These are phyloP conservation scores for Hippoglossus hippoglossus DNA, from an alignment of 2,797 vertebrate genomes.

Conservation along the genomic window DNA sequence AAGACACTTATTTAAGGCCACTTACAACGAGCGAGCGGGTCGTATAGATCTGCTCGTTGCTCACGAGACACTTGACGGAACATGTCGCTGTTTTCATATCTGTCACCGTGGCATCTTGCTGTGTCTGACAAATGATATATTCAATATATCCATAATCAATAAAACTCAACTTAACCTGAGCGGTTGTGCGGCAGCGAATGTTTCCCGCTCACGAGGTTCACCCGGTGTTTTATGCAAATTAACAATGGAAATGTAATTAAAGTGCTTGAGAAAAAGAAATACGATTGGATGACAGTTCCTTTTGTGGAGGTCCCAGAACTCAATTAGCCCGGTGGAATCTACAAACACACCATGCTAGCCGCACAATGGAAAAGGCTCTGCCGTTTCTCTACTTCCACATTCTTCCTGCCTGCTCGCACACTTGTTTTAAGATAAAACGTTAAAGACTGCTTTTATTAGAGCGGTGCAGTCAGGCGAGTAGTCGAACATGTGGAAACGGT, in stretches of 20 bases:
- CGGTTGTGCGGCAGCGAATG: slow-evolving; percentile 4
- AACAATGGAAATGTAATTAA: slow-evolving; percentile 26
- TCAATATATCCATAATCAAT: slow-evolving; percentile 26
- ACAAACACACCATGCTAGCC: slow-evolving; percentile 39
- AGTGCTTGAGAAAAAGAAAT: slow-evolving; percentile 37
- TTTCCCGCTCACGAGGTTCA: background rate
- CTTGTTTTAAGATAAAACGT: slow-evolving; percentile 50
- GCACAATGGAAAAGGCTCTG: slow-evolving; percentile 32
- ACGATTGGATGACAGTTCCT: slow-evolving; percentile 46
- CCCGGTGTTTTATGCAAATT: slow-evolving; percentile 46
- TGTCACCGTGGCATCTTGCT: background rate
- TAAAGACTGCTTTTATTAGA: slow-evolving; percentile 23
- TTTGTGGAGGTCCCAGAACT: slow-evolving; percentile 57
- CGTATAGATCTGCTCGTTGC: background rate
- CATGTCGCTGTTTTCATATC: slow-evolving; percentile 4
- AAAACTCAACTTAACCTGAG: slow-evolving; percentile 13
- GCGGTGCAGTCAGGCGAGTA: slow-evolving; percentile 7
- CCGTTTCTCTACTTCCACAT: slow-evolving; percentile 16
- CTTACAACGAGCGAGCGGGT: background rate
- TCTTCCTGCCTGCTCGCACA: slow-evolving; percentile 4
- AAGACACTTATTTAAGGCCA: background rate
- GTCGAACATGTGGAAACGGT: background rate
- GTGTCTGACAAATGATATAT: slow-evolving; percentile 7
- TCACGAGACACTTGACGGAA: background rate
- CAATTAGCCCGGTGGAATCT: slow-evolving; percentile 63